Percentiles rank a stretch among this genome's conserved stretches.
Evolutionary conservation across 2,113 vertebrate species (phyloP).

Genomic region (Toxotes chatareus): DNA sequence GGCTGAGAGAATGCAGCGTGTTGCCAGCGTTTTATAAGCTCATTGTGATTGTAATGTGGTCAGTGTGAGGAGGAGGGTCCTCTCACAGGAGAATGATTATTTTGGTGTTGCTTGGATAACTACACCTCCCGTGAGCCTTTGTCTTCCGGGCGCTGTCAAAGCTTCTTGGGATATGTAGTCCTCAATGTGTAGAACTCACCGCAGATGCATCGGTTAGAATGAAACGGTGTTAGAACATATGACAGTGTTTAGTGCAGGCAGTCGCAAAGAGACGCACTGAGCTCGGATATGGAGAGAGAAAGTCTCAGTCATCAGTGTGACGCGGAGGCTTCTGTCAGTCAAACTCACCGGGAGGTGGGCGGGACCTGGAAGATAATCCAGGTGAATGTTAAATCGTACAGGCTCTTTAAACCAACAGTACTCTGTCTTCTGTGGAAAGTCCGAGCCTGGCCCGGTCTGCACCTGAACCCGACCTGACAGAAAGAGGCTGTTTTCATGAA

Average conservation of each 20-base stretch:
- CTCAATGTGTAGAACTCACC: background rate
- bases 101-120: conserved; percentile 1
- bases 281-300: background rate
- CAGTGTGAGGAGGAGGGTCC: conserved; percentile 18
- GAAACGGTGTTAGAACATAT: background rate
- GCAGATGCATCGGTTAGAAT: background rate
- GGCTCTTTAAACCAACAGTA: background rate
- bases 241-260: too few species aligned
- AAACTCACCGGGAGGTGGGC: background rate
- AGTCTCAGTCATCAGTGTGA: background rate
- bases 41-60: background rate
- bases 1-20: background rate
- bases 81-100: background rate
- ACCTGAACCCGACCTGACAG: background rate
- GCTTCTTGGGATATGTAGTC: conserved; percentile 1
- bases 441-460: background rate
- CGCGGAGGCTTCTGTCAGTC: background rate
- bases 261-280: too few species aligned
- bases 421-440: conserved; percentile 18
- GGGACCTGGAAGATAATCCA: conserved; percentile 16
- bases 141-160: too few species aligned
- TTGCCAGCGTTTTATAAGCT: background rate
- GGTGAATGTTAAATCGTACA: conserved; percentile 69
- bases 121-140: background rate
- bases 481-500: background rate